phyloP scores from a whole-genome alignment of 2,888 invertebrate species.

The Sinentomon sp. region DNA sequence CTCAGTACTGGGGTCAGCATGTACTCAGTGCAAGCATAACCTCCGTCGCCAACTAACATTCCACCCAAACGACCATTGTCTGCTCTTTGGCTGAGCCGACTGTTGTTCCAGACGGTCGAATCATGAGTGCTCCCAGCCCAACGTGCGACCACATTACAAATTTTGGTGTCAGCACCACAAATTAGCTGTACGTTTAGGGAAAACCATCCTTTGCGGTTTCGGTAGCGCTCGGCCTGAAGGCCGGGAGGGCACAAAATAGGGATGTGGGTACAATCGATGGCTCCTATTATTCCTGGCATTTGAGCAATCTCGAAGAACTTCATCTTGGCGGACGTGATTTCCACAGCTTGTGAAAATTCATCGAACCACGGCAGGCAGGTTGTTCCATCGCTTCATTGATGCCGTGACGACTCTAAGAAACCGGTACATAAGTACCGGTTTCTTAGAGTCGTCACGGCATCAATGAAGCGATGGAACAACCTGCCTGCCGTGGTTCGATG shows the following conservation, averaged over 20 bases:
- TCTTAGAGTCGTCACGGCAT: too few relatives aligned
- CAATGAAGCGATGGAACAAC: slow-evolving; percentile 7
- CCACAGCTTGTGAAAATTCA: slow-evolving; percentile 2
- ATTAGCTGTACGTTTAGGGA: too few relatives aligned
- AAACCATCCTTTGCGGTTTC: slow-evolving; percentile 10
- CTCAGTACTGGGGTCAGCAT: slow-evolving; percentile 1
- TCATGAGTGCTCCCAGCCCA: too few relatives aligned
- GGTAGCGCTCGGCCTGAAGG: slow-evolving; percentile 8
- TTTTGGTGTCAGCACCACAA: too few relatives aligned
- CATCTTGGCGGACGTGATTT: not conserved
- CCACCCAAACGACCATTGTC: too few relatives aligned
- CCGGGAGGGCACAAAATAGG: slow-evolving; percentile 9
- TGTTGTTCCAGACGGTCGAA: too few relatives aligned
- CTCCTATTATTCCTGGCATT: slow-evolving; percentile 10
- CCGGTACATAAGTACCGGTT: too few relatives aligned
- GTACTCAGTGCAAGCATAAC: slow-evolving; percentile 1
- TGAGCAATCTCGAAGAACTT: slow-evolving; percentile 6
- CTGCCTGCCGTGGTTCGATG: slow-evolving; percentile 7
- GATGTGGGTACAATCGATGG: slow-evolving; percentile 10
- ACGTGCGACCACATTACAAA: too few relatives aligned
- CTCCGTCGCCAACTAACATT: slow-evolving; percentile 3
- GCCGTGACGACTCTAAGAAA: too few relatives aligned
- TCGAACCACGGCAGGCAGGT: slow-evolving; percentile 6
- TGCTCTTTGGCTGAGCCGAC: too few relatives aligned
- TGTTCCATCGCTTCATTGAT: too few relatives aligned